Evolutionary conservation across 2,888 invertebrate species (phyloP), one percentile per base, ranked within the genome.

Genomic region (Branchellion lobata): DNA sequence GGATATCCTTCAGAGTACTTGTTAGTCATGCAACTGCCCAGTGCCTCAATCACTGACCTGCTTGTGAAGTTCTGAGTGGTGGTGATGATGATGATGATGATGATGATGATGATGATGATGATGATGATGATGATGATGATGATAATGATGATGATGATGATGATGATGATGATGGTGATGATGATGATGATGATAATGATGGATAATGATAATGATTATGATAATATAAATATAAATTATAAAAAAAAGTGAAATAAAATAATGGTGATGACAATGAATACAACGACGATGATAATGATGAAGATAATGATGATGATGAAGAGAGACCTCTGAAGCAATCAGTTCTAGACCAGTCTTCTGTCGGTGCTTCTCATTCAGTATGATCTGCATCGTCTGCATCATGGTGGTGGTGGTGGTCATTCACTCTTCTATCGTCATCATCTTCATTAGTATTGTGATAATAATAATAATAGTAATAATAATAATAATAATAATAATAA

Each of bases 301-400:
- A 34, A 11, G 27, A 73, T 73, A 8, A 73, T 24, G 21, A 73
- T 40, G 21, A 40, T 27, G 18, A 53, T 68, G 14, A 76, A 11
- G 8, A 47, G 31, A 68, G 34, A 83, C 83, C 78, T 83, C 98
- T 47, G 96, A 96, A 21, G 98, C 97, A 86, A 98, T 98, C 92
- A 98, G 92, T 89, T 98, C 98, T 80, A 98, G 89, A 0, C 97
- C 94, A 83, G 90, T 89, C 80, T 89, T 87, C 88, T 98, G 98
- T 8, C 98, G 90, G 36, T 90, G 88, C 87, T 95, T 96, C 87
- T 98, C 98, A 83, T 87, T 91, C 83, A 91, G 90, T 81, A 98
- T 93, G 57, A 98, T 88, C 0, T 91, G 90, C 86, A 91, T 93
- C 27, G 96, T 90, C 40, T 14, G 40, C 5, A 40, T 14, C 40